These are phyloP conservation scores for Morpho deidamia DNA, from an alignment of 2,888 invertebrate genomes.

Conservation along the genomic window DNA sequence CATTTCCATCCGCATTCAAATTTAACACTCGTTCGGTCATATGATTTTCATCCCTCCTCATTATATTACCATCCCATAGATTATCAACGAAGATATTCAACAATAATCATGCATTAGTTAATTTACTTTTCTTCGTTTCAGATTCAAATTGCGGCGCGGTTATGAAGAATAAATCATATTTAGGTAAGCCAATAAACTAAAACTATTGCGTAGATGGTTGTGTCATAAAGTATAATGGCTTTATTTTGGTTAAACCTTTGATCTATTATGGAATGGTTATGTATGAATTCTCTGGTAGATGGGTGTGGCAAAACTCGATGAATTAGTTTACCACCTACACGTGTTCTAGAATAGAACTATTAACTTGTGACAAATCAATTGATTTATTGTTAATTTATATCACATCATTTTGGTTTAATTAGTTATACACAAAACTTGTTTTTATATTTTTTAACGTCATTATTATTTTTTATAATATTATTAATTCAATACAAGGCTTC, in stretches of 20 bases:
- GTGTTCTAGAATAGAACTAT: slow-evolving; percentile 43
- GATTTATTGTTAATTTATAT: slow-evolving; percentile 37
- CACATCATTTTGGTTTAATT: too few relatives aligned
- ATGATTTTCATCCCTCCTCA: too few relatives aligned
- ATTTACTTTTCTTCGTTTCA: slow-evolving; percentile 44
- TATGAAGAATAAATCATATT: slow-evolving; percentile 57
- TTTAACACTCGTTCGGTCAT: too few relatives aligned
- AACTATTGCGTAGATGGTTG: slow-evolving; percentile 29
- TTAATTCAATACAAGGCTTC: too few relatives aligned
- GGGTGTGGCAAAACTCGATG: slow-evolving; percentile 34
- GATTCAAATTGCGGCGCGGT: slow-evolving; percentile 59
- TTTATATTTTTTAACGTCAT: too few relatives aligned
- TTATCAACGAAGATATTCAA: too few relatives aligned
- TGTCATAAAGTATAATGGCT: slow-evolving; percentile 34
- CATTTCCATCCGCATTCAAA: too few relatives aligned
- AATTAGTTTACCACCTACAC: slow-evolving; percentile 56
- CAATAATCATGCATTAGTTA: background rate
- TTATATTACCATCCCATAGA: too few relatives aligned
- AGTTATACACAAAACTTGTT: too few relatives aligned
- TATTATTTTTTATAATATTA: too few relatives aligned
- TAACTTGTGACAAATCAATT: slow-evolving; percentile 52
- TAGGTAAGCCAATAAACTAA: slow-evolving; percentile 60
- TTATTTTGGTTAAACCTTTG: slow-evolving; percentile 47
- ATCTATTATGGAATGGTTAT: slow-evolving; percentile 40
- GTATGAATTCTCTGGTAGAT: slow-evolving; percentile 34